Evolutionary conservation across 2,888 invertebrate species (phyloP), one percentile per base, ranked within the genome.

Genomic region (Ernsta delagoae): DNA sequence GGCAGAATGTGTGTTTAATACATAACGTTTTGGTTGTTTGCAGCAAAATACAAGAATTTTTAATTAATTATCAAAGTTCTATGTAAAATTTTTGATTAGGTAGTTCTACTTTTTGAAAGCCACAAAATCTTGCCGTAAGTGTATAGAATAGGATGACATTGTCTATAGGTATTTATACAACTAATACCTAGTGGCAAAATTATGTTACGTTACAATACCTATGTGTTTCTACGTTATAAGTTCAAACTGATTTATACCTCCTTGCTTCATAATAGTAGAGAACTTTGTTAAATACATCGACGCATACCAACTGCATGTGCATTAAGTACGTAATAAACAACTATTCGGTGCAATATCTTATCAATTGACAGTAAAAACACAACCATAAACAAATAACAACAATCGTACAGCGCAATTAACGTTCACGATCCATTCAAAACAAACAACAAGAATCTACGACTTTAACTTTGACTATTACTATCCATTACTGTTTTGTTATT

Each of bases 391-490:
- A 72, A 74, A 74, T 74, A 74, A 70, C 67, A 72, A 71, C 72
- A 75, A 76, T 76, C 77, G 74, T 75, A 75, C 74, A 76, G 72
- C 74, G 77, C 77, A 77, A 79, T 79, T 81, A 79, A 75, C 69
- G 78, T 71, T 71, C 72, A 77, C 75, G 75, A 69, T 57, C 60
- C 57, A 68, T 60, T 56, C 31, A 74, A 79, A 78, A 77, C 76
- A 75, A 75, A 71, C 72, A 74, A 64, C 62, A 56, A 36, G 41
- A 39, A 6, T 36, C 6, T 31, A 45, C 53, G 45, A 56, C 56
- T 60, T 12, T 39, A 39, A 48, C 12, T 9, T 3, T 39, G 0
- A 39, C 1, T 7, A 3, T 39, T 5, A 9, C 8, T 0, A 34
- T 61, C 36, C 67, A 67, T 61, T 67, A 8, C 66, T 34, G 4